Conservation (phyloP, 1,140 invertebrate species). For the Aethina tumida region DNA sequence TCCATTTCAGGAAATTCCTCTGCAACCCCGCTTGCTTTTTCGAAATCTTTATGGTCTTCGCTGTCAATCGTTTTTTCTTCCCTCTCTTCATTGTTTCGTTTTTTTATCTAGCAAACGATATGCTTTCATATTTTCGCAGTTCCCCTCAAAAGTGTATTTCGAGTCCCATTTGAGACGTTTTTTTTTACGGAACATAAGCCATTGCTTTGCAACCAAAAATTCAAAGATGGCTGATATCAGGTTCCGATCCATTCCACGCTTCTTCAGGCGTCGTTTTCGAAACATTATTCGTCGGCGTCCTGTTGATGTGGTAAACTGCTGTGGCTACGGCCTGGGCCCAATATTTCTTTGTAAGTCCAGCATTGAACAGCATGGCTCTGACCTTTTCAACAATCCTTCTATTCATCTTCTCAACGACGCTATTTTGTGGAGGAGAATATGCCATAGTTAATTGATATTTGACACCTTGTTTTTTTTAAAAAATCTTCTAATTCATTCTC, state of each 20-base stretch:
- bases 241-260: neutral
- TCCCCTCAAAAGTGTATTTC: too few relatives aligned
- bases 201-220: constrained; percentile 1
- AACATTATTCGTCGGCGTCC: neutral
- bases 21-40: neutral
- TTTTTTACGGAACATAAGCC: constrained; percentile 2
- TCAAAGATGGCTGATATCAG: constrained; percentile 3
- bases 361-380: constrained; percentile 28
- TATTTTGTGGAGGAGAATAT: constrained; percentile 35
- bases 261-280: constrained; percentile 1
- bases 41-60: too few relatives aligned
- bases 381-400: constrained; percentile 30
- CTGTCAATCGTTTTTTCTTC: too few relatives aligned
- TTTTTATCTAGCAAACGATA: too few relatives aligned
- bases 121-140: too few relatives aligned
- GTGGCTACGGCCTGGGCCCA: neutral
- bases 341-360: neutral
- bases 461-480: constrained; percentile 17
- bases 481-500: constrained; percentile 20
- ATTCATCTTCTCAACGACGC: constrained; percentile 32
- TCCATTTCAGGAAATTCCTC: too few relatives aligned
- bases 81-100: too few relatives aligned
- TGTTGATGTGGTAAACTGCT: constrained; percentile 3
- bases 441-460: constrained; percentile 9
- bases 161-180: too few relatives aligned